Evolutionary conservation across 2,888 invertebrate species (phyloP), one percentile per base, ranked within the genome.

Genomic region (Synergus itoensis): DNA sequence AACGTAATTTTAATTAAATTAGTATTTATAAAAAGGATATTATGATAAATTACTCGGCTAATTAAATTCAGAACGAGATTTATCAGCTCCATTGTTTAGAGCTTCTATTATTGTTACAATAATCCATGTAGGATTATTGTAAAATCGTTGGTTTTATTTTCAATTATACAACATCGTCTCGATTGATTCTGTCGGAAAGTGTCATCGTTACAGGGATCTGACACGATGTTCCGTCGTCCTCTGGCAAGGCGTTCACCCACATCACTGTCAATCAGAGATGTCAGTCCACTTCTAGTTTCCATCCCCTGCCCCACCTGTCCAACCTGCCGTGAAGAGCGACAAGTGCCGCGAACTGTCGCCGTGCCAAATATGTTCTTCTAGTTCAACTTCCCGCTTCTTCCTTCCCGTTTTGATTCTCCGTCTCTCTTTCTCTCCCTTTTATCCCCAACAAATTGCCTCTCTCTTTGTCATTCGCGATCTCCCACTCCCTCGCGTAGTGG

Each of bases 141-240:
- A 36, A 36, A 36, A 4, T 36, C 5, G 36, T 4, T 7, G 5
- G 5, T 36, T 36, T 5, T 36, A 36, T 36, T 36, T 36, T 36
- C 5, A 36, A 7, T 7, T 36, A 36, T 5, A 36, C 7, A 36
- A 36, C 5, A 36, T 36, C 36, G 36, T 36, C 36, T 36, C 86
- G 90, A 90, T 90, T 88, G 88, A 87, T 88, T 85, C 85, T 86
- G 86, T 86, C 86, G 86, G 86, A 85, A 84, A 84, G 81, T 87
- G 85, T 89, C 89, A 89, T 89, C 87, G 88, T 87, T 89, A 89
- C 89, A 88, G 81, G 87, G 84, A 81, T 86, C 77, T 78, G 84
- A 82, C 83, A 82, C 78, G 82, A 85, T 69, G 79, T 81, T 76
- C 82, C 83, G 76, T 80, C 83, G 76, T 80, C 76, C 82, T 79